A percentile compares a stretch with the other conserved stretches of the same genome.
phyloP scores from a whole-genome alignment of 2,113 vertebrate species.

The Verasper variegatus region DNA sequence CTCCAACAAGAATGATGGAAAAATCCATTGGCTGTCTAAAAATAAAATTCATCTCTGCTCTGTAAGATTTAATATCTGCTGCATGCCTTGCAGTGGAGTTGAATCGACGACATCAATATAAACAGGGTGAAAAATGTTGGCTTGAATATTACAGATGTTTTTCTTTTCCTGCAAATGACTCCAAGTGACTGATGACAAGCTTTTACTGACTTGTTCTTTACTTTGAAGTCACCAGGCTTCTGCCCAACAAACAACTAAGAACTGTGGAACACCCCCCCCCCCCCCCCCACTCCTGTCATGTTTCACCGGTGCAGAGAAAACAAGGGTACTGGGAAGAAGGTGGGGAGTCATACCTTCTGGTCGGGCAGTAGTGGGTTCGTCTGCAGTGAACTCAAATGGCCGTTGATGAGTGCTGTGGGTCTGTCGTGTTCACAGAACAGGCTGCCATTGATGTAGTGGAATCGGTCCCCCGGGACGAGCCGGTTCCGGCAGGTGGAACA shows the following conservation, averaged over 20 bases:
- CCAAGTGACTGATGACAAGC: constrained; percentile 52
- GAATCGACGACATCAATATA: constrained; percentile 95
- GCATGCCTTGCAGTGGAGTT: constrained; percentile 90
- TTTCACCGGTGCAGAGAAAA: background rate
- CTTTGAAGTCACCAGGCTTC: constrained; percentile 9
- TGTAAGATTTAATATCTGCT: constrained; percentile 95
- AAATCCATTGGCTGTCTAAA: constrained; percentile 95
- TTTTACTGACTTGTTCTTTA: constrained; percentile 32
- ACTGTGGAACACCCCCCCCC: background rate
- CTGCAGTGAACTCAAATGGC: constrained; percentile 99
- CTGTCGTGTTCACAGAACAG: constrained; percentile 99
- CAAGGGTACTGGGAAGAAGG: background rate
- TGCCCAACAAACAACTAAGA: background rate
- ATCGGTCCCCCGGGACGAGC: constrained; percentile 97
- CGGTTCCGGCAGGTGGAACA: constrained; percentile 99
- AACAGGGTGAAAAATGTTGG: constrained; percentile 94
- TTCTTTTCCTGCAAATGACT: constrained; percentile 51
- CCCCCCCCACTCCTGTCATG: background rate
- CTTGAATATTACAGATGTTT: constrained; percentile 88
- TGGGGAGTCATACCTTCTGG: constrained; percentile 92
- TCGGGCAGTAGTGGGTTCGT: constrained; percentile 99
- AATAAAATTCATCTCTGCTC: constrained; percentile 97
- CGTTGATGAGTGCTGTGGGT: constrained; percentile 99
- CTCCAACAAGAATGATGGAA: constrained; percentile 93
- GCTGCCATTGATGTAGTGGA: constrained; percentile 99